A percentile compares a stretch with the other conserved stretches of the same genome.
phyloP scores from a whole-genome alignment of 2,888 invertebrate genomes.

The Embidobia sp. region DNA sequence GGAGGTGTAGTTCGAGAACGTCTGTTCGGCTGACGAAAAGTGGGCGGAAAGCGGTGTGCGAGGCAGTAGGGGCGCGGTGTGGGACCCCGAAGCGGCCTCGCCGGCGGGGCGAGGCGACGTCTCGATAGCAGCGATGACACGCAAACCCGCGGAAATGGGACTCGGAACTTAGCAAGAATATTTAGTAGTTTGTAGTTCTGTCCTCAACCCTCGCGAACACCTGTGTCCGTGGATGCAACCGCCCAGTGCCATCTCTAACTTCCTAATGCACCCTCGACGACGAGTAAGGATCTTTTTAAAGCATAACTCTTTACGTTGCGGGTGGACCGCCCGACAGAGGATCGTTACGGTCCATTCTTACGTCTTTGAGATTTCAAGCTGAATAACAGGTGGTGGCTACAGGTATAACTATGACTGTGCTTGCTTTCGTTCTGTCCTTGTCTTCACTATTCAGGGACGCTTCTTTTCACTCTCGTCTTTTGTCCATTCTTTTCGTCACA shows the following conservation, averaged over 20 bases:
- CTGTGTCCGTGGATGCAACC: constrained; percentile 61
- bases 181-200: constrained; percentile 80
- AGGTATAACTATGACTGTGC: constrained; percentile 37
- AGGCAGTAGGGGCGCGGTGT: constrained; percentile 62
- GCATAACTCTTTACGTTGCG: constrained; percentile 17
- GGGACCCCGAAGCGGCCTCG: constrained; percentile 66
- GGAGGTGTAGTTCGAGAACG: no score
- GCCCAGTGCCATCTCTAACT: constrained; percentile 60
- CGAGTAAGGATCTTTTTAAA: constrained; percentile 70
- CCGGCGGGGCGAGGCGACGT: constrained; percentile 68
- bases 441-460: constrained; percentile 35
- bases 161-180: constrained; percentile 74
- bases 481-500: constrained; percentile 7
- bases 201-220: constrained; percentile 65
- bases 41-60: constrained; percentile 13
- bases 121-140: constrained; percentile 69
- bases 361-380: constrained; percentile 1
- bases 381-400: constrained; percentile 55
- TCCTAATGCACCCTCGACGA: constrained; percentile 70
- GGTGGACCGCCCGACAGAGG: constrained; percentile 21
- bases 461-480: constrained; percentile 18
- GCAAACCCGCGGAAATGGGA: constrained; percentile 79
- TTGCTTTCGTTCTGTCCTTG: constrained; percentile 44
- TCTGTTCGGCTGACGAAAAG: constrained; percentile 1
- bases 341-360: not conserved